Conservation (phyloP, 23 tunicate species). For the Diplosoma virens region DNA sequence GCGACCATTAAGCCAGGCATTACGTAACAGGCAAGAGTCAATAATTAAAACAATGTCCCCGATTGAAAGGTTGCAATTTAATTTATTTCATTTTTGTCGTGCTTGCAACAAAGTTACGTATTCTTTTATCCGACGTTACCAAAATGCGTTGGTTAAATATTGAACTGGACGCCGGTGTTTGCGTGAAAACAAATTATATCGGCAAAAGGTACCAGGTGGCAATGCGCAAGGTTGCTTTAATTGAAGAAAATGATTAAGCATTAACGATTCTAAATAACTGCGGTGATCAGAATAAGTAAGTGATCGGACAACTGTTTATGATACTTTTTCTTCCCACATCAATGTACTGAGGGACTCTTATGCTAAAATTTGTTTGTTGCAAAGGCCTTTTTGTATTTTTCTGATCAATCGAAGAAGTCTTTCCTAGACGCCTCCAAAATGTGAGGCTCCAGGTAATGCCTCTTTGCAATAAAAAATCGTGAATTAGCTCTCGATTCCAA, state of each 20-base stretch:
- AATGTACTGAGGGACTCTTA: background rate
- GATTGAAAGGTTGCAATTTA: too few relatives aligned
- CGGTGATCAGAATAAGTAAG: background rate
- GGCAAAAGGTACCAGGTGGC: background rate
- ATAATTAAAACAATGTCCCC: background rate
- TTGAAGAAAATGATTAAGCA: background rate
- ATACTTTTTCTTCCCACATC: background rate
- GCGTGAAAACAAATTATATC: background rate
- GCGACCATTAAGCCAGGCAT: background rate
- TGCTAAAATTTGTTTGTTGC: background rate
- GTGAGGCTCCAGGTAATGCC: background rate
- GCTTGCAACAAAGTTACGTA: background rate
- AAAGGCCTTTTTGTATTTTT: background rate
- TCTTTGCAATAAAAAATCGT: background rate
- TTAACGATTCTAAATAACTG: background rate
- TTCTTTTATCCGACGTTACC: background rate
- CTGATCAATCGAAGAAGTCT: background rate
- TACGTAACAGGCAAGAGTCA: background rate
- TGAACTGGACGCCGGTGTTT: slow-evolving; percentile 2
- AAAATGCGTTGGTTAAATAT: background rate
- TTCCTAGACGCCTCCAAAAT: background rate
- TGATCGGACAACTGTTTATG: too few relatives aligned
- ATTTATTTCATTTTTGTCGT: background rate
- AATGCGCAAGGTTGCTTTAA: background rate
- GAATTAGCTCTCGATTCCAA: background rate